Evolutionary conservation across 1,140 invertebrate genomes (phyloP).

Genomic region (Conopomorpha cramerella): DNA sequence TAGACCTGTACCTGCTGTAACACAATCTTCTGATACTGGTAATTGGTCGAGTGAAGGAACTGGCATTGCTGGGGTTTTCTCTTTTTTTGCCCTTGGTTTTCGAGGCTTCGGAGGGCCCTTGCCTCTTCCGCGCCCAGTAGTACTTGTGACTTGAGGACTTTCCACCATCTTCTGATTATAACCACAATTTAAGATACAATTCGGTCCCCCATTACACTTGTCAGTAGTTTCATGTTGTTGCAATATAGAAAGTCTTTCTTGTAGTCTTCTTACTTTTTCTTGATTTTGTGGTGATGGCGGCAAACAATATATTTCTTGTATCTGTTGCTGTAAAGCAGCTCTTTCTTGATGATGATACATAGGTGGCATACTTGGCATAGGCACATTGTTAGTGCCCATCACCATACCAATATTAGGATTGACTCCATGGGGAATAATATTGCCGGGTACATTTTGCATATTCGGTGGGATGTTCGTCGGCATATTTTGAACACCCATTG

Average conservation of each 20-base stretch:
- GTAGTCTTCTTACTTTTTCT: constrained; percentile 83
- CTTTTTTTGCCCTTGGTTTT: constrained; percentile 74
- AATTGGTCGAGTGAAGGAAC: constrained; percentile 59
- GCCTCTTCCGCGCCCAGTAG: constrained; percentile 75
- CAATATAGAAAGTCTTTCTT: constrained; percentile 81
- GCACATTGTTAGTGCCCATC: constrained; percentile 48
- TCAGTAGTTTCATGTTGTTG: constrained; percentile 83
- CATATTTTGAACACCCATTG: constrained; percentile 33
- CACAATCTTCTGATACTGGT: constrained; percentile 81
- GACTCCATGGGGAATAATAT: constrained; percentile 39
- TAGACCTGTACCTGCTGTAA: constrained; percentile 73
- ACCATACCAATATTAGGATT: constrained; percentile 44
- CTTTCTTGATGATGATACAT: constrained; percentile 81
- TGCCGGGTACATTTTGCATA: constrained; percentile 37
- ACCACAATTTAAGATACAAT: constrained; percentile 75
- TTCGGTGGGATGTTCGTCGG: constrained; percentile 29
- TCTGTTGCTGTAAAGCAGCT: constrained; percentile 84
- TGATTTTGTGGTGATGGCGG: constrained; percentile 84
- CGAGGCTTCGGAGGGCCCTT: constrained; percentile 72
- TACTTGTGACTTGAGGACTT: constrained; percentile 80
- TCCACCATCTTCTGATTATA: constrained; percentile 78
- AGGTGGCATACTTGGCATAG: constrained; percentile 46
- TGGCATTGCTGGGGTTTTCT: constrained; percentile 52
- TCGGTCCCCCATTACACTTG: constrained; percentile 78
- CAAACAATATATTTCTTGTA: constrained; percentile 90